Base-by-base conservation (phyloP, 2,888 invertebrate species). In the Heliconius erato region DNA sequence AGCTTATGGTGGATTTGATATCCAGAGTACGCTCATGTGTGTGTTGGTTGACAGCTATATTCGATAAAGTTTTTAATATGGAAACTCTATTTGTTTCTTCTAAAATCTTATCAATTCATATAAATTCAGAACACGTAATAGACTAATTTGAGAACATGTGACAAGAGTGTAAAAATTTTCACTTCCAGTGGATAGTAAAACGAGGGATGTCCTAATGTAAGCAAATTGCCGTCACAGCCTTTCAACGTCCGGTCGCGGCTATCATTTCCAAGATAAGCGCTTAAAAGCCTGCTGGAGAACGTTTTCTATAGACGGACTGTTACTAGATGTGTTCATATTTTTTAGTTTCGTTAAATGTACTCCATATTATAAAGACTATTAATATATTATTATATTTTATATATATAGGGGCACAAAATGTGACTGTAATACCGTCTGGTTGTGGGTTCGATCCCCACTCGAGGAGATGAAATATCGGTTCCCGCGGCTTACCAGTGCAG, bases 221-320 rank as follows among this genome's bases (percentile, higher is more conserved):
- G 95, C 93, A 95, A 95, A 95, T 95, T 95, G 95, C 94, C 94
- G 94, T 94, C 94, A 91, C 92, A 92, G 93, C 94, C 94, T 95
- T 94, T 93, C 95, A 94, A 90, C 92, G 94, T 93, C 94, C 94
- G 94, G 94, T 91, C 92, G 91, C 91, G 93, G 94, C 95, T 95
- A 95, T 95, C 96, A 95, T 94, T 94, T 92, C 91, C 94, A 94
- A 95, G 96, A 95, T 95, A 95, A 95, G 95, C 95, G 95, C 94
- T 95, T 95, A 95, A 95, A 95, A 95, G 96, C 96, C 91, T 93
- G 92, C 92, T 90, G 93, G 91, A 94, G 93, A 95, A 91, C 93
- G 94, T 93, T 95, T 95, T 95, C 93, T 94, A 92, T 91, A 90
- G 90, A 90, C 91, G 89, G 90, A 92, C 92, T 94, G 92, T 93